Conservation (phyloP, 2,797 vertebrate species). For the Sarcoramphus papa region DNA sequence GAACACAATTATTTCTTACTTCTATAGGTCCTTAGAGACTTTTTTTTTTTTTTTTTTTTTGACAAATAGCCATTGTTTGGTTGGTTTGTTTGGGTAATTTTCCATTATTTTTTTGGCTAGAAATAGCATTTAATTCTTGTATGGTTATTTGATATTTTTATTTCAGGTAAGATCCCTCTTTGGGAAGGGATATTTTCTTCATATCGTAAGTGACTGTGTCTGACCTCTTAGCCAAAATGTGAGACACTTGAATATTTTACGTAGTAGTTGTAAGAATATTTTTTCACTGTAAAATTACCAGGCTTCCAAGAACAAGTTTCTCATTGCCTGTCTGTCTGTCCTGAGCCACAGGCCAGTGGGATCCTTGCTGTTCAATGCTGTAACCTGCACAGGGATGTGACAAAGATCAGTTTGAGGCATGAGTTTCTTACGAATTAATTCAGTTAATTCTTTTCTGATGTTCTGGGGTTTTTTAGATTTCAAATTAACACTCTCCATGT, state of each 20-base stretch:
- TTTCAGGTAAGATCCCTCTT: background rate
- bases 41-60: background rate
- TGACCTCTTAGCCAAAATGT: background rate
- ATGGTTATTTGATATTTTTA: background rate
- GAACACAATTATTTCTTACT: background rate
- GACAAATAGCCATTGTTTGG: background rate
- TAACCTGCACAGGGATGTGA: background rate
- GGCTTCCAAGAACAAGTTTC: background rate
- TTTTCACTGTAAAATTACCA: background rate
- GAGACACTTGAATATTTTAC: background rate
- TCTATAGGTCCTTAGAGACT: background rate
- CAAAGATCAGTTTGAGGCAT: background rate
- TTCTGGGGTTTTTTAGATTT: background rate
- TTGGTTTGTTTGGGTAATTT: background rate
- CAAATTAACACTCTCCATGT: background rate
- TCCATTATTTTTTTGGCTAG: background rate
- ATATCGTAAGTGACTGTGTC: background rate
- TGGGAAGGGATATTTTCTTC: background rate
- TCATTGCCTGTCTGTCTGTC: background rate
- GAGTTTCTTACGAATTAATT: background rate
- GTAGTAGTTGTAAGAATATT: background rate
- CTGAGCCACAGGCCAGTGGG: background rate
- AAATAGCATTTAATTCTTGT: background rate
- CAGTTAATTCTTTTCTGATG: background rate
- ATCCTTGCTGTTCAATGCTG: background rate